These are phyloP conservation scores for Temnopleurus reevesii DNA, from an alignment of 53 echinoderm and acorn worm species.

Conservation along the genomic window DNA sequence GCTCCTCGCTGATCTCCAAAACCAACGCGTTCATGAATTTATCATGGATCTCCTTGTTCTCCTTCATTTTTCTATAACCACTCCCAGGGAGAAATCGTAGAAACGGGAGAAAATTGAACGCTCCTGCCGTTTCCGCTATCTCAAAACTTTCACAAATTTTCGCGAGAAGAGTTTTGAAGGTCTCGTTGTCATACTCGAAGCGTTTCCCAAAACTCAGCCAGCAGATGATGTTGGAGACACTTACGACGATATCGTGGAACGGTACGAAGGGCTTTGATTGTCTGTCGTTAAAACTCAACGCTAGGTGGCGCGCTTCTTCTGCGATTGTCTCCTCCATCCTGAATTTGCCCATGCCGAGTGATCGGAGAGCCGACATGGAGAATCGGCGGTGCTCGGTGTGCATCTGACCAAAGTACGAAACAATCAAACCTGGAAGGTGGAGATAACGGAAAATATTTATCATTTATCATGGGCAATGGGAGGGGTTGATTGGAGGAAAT, in stretches of 20 bases:
- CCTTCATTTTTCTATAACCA: neutral
- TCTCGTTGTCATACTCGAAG: slow-evolving; percentile 57
- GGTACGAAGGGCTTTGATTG: slow-evolving; percentile 57
- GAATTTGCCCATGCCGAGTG: slow-evolving; percentile 64
- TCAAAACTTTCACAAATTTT: slow-evolving; percentile 49
- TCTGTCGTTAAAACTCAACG: slow-evolving; percentile 41
- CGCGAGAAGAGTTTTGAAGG: slow-evolving; percentile 44
- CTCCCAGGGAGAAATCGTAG: slow-evolving; percentile 61
- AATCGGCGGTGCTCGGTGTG: slow-evolving; percentile 70
- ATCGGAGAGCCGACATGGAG: slow-evolving; percentile 57
- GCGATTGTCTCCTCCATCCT: slow-evolving; percentile 59
- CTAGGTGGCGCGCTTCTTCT: slow-evolving; percentile 58
- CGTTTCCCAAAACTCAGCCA: slow-evolving; percentile 58
- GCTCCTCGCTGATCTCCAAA: neutral
- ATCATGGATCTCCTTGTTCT: neutral
- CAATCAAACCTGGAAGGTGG: slow-evolving; percentile 41
- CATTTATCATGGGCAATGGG: too few relatives aligned
- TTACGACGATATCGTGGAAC: slow-evolving; percentile 43
- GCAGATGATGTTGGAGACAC: slow-evolving; percentile 65
- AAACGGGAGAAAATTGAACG: slow-evolving; percentile 64
- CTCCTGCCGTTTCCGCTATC: slow-evolving; percentile 39
- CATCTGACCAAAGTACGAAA: slow-evolving; percentile 34
- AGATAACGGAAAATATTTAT: too few relatives aligned
- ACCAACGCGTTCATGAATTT: slow-evolving; percentile 10
- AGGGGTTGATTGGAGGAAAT: too few relatives aligned